These are phyloP conservation scores for Papio anubis DNA, from an alignment of 2,113 vertebrate genomes.

Conservation along the genomic window DNA sequence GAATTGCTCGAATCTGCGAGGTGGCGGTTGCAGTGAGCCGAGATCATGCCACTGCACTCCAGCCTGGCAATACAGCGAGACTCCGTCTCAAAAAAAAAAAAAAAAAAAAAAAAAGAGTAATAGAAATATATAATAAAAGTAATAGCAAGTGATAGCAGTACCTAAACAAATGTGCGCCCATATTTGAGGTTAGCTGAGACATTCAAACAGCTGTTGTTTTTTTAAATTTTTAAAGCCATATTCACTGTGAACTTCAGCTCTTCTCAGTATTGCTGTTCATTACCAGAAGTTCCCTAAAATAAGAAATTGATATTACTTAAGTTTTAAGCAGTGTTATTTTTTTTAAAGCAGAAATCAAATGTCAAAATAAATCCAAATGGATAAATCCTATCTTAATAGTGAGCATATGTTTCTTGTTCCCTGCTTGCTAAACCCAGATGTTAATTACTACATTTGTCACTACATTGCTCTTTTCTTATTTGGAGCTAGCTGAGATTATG, in stretches of 20 bases:
- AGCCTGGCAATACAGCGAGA: too few relatives aligned
- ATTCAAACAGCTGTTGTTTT: neutral
- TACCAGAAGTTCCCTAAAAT: constrained; percentile 64
- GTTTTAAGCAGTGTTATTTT: constrained; percentile 58
- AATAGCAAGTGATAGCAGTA: neutral
- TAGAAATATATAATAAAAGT: neutral
- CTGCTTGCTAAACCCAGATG: constrained; percentile 71
- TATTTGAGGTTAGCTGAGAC: neutral
- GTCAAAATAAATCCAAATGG: constrained; percentile 77
- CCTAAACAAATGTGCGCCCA: neutral
- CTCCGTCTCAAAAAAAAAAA: too few relatives aligned
- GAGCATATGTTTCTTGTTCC: constrained; percentile 65
- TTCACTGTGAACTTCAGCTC: constrained; percentile 44
- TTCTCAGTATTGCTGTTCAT: constrained; percentile 16
- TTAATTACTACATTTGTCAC: constrained; percentile 78
- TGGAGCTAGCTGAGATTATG: constrained; percentile 45
- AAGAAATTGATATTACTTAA: constrained; percentile 53
- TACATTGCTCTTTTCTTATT: constrained; percentile 62
- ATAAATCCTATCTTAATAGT: constrained; percentile 68
- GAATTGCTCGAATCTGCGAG: too few relatives aligned
- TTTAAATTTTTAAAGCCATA: neutral
- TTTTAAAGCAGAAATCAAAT: constrained; percentile 67
- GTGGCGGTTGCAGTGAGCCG: too few relatives aligned
- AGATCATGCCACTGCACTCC: too few relatives aligned
- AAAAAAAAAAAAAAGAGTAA: neutral